These are phyloP conservation scores for Leptinotarsa defecta DNA, from an alignment of 1,140 invertebrate species.

Conservation along the genomic window DNA sequence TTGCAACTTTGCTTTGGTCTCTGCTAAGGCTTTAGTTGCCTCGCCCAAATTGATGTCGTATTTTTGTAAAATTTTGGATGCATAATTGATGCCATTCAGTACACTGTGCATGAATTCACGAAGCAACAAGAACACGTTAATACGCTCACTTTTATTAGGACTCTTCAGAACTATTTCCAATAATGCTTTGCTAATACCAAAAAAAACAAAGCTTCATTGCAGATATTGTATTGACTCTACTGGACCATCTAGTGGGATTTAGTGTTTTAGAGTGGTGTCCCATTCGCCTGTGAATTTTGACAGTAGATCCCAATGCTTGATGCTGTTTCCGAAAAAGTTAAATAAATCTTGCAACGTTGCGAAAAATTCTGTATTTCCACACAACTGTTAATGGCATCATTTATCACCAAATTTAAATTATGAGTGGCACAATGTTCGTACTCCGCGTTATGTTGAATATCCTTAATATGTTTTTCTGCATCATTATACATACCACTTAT, in stretches of 20 bases:
- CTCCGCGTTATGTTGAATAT: slow-evolving; percentile 28
- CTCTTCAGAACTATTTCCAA: slow-evolving; percentile 27
- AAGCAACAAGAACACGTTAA: neutral
- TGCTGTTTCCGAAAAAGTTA: slow-evolving; percentile 2
- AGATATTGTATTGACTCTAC: slow-evolving; percentile 27
- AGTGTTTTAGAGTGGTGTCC: slow-evolving; percentile 26
- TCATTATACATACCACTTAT: slow-evolving; percentile 39
- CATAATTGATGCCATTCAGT: slow-evolving; percentile 26
- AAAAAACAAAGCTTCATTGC: slow-evolving; percentile 26
- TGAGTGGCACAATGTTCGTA: slow-evolving; percentile 30
- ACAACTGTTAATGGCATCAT: neutral
- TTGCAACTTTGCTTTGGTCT: too few species aligned
- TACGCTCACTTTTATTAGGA: slow-evolving; percentile 21
- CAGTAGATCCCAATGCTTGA: slow-evolving; percentile 25
- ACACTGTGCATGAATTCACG: too few species aligned
- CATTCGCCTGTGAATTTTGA: slow-evolving; percentile 28
- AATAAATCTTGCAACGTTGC: slow-evolving; percentile 14
- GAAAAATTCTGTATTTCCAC: slow-evolving; percentile 6
- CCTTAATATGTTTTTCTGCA: slow-evolving; percentile 35
- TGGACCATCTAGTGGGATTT: slow-evolving; percentile 28
- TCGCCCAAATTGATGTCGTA: too few species aligned
- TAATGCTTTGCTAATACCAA: slow-evolving; percentile 28
- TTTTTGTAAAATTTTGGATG: too few species aligned
- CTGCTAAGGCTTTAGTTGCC: too few species aligned
- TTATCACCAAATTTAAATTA: slow-evolving; percentile 22